Conservation (phyloP, 2,113 vertebrate species). For the Onychostoma macrolepis region DNA sequence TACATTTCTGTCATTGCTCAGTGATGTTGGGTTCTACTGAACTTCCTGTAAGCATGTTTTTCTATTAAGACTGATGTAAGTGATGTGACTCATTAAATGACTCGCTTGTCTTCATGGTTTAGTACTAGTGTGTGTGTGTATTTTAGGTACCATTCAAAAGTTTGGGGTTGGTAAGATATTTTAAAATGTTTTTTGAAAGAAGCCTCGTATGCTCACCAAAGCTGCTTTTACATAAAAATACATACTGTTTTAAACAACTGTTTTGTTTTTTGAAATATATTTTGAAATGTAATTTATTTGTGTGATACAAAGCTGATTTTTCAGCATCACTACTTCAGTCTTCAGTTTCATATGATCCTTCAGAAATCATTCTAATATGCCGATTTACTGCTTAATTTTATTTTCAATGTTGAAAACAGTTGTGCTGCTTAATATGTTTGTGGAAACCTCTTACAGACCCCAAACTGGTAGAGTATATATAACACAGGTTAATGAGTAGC, state of each 20-base stretch:
- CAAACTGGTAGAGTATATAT: background rate
- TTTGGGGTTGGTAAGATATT: background rate
- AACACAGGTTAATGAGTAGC: background rate
- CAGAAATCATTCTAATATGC: background rate
- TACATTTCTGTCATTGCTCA: constrained; percentile 55
- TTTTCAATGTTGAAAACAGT: background rate
- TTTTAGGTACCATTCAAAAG: background rate
- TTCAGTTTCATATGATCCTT: background rate
- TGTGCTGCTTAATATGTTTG: background rate
- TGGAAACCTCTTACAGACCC: background rate
- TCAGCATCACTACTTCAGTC: background rate
- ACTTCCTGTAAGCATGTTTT: constrained; percentile 60
- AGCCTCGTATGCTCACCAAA: background rate
- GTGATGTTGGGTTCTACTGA: constrained; percentile 47
- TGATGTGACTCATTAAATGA: background rate
- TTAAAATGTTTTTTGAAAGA: background rate
- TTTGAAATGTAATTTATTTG: background rate
- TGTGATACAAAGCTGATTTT: background rate
- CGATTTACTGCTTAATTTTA: background rate
- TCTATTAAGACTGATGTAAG: constrained; percentile 20
- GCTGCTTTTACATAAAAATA: background rate
- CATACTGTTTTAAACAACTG: no score
- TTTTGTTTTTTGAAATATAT: background rate
- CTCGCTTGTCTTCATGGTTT: constrained; percentile 3
- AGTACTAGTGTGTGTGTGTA: background rate